These are phyloP conservation scores for Mormyrus lacerda DNA, from an alignment of 2,113 vertebrate species.

Conservation along the genomic window DNA sequence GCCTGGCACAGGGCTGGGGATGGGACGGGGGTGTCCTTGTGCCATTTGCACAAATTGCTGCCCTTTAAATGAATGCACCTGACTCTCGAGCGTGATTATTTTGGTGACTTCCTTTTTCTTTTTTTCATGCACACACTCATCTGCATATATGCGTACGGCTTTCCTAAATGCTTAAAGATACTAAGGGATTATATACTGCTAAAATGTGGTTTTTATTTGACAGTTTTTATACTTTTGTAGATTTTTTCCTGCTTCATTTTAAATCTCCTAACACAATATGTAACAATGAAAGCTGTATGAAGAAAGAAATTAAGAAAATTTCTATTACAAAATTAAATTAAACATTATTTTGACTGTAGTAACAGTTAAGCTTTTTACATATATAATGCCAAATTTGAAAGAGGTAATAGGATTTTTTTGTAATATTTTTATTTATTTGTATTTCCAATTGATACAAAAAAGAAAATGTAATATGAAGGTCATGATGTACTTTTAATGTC, in stretches of 20 bases:
- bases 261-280: not conserved
- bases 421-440: not conserved
- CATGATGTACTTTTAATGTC: not conserved
- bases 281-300: not conserved
- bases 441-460: not conserved
- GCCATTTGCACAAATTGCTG: slow-evolving; percentile 39
- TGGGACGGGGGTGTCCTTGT: not conserved
- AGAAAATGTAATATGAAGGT: not conserved
- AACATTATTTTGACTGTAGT: not conserved
- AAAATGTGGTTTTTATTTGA: not conserved
- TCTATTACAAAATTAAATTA: not conserved
- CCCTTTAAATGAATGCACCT: slow-evolving; percentile 31
- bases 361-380: not conserved
- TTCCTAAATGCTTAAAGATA: not conserved
- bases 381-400: not conserved
- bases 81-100: slow-evolving; percentile 7
- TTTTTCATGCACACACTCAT: not conserved
- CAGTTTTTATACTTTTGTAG: not conserved
- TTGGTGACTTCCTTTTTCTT: not conserved
- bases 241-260: not conserved
- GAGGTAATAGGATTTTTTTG: not conserved
- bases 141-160: not conserved
- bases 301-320: not conserved
- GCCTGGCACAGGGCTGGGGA: slow-evolving; percentile 24
- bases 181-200: not conserved